Conservation (phyloP, 2,888 invertebrate species). For the Steromphala cineraria region DNA sequence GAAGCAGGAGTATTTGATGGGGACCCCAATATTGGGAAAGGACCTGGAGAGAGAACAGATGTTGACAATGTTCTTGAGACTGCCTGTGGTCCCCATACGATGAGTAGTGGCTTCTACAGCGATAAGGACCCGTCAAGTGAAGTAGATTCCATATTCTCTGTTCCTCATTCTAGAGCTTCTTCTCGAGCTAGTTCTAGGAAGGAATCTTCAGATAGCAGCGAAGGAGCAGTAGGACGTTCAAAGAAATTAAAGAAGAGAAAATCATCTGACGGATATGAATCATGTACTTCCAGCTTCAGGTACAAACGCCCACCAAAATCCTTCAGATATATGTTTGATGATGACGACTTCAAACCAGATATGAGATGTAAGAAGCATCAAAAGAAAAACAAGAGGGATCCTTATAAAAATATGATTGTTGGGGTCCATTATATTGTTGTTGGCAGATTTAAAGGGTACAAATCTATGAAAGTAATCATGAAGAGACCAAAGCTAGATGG, state of each 20-base stretch:
- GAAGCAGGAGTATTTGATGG: no score
- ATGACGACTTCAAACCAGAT: constrained; percentile 17
- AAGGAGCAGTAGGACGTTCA: not conserved
- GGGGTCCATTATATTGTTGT: constrained; percentile 59
- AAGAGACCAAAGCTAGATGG: constrained; percentile 39
- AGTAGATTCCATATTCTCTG: constrained; percentile 25
- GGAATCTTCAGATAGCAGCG: constrained; percentile 29
- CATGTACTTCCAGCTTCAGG: not conserved
- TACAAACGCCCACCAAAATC: constrained; percentile 21
- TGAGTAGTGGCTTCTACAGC: not conserved
- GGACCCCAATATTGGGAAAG: no score
- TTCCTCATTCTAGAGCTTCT: constrained; percentile 20
- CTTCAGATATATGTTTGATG: constrained; percentile 39
- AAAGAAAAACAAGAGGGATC: constrained; percentile 1
- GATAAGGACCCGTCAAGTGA: constrained; percentile 24
- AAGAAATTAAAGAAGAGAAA: constrained; percentile 4
- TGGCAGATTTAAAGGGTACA: constrained; percentile 63
- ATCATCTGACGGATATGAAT: not conserved
- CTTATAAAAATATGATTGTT: constrained; percentile 26
- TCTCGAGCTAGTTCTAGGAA: constrained; percentile 31
- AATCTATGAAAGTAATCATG: constrained; percentile 60
- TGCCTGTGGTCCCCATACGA: no score
- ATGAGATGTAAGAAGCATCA: not conserved
- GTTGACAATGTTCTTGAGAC: no score
- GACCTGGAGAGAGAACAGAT: no score